Evolutionary conservation across 2,113 vertebrate genomes (phyloP).

Genomic region (Chlamydotis undulata): DNA sequence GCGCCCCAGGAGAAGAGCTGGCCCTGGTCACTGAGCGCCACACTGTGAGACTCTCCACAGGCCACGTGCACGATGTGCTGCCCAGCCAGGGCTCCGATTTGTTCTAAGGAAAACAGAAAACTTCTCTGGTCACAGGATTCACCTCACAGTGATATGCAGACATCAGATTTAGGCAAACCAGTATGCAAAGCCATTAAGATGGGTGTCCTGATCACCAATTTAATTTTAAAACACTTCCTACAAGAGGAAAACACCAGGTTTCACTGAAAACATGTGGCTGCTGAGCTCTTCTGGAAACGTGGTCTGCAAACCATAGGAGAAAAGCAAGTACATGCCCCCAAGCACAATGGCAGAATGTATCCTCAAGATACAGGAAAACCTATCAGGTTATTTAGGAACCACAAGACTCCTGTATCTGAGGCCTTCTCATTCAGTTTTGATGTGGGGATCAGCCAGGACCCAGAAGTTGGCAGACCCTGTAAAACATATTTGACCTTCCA

Average conservation of each 20-base stretch:
- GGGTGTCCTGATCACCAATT: accelerated
- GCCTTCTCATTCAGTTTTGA: not conserved
- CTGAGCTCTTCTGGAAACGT: not conserved
- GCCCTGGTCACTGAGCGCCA: conserved; percentile 91
- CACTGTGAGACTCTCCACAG: conserved; percentile 86
- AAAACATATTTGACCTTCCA: not conserved
- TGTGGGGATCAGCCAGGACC: not conserved
- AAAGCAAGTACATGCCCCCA: not conserved
- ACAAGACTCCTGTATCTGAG: not conserved
- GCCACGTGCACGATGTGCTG: conserved; percentile 90
- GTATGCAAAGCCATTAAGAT: not conserved
- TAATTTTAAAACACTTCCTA: not conserved
- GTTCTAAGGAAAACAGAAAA: conserved; percentile 76
- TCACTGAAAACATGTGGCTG: not conserved
- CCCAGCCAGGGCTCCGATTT: conserved; percentile 86
- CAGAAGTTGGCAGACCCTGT: not conserved
- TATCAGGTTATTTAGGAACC: not conserved
- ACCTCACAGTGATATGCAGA: not conserved
- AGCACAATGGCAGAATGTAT: not conserved
- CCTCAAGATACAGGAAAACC: not conserved
- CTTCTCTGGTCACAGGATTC: not conserved
- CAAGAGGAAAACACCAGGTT: not conserved
- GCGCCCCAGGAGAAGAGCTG: conserved; percentile 95
- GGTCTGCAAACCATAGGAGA: not conserved
- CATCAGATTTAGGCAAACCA: not conserved